Evolutionary conservation across 2,113 vertebrate species (phyloP), one percentile per base, ranked within the genome.

Genomic region (Daubentonia madagascariensis): DNA sequence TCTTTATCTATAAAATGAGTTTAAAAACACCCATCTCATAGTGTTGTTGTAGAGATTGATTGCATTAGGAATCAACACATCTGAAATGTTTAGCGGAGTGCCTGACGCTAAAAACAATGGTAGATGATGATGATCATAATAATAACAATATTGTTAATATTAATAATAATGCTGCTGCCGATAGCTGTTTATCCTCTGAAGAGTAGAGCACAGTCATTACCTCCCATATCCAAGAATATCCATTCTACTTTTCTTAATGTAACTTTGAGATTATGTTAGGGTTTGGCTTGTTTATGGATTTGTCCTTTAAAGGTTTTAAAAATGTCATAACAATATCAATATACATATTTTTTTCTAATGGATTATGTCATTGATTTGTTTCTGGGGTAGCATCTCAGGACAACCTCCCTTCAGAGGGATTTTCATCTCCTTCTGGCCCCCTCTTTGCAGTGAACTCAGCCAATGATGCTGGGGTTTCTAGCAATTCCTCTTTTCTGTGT

Each of bases 11-110:
- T 57, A 78, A 94, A 88, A 63, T 43, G 52, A 88, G 52, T 30
- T 73, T 91, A n/a, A 81, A 85, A 95, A 40, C 54, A 8, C 23
- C 10, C 30, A 40, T 50, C 16, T 65, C 30, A 23, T 52, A 30
- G 8, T 25, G 28, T 59, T 63, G 20, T 28, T 80, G 4, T 50
- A 20, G 35, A 75, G 63, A 81, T 20, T 28, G 30, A 35, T 28
- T 73, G 80, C n/a, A 37, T 73, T 89, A 72, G 52, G 22, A 91
- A 67, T 40, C 10, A 79, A 59, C 16, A 48, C 37, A 59, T 78
- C 25, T n/a, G 67, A 89, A 57, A 89, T 65, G 68, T 48, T 65
- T 86, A 86, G 40, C 80, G 43, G 57, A 86, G 50, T 91, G 32
- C n/a, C 18, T 32, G 59, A 61, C 28, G 48, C 48, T 37, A 32